These are phyloP conservation scores for Drosophila trichaetosa DNA, from an alignment of 2,888 invertebrate genomes.

Conservation along the genomic window DNA sequence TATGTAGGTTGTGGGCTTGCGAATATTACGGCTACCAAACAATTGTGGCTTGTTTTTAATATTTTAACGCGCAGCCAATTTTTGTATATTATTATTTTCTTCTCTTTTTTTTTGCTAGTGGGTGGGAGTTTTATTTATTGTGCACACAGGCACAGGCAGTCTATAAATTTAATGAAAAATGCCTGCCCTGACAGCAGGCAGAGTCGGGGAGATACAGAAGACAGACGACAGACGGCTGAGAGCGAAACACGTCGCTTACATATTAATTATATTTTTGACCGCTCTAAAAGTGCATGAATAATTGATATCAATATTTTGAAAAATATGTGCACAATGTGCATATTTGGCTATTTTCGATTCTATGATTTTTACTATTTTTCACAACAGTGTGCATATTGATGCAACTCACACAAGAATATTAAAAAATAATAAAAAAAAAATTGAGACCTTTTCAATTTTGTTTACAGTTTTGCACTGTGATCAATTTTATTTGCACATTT, in stretches of 20 bases:
- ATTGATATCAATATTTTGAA: slow-evolving; percentile 60
- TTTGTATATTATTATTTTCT: slow-evolving; percentile 13
- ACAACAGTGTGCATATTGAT: slow-evolving; percentile 52
- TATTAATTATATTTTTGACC: slow-evolving; percentile 72
- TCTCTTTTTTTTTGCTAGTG: not conserved
- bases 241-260: slow-evolving; percentile 39
- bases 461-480: slow-evolving; percentile 31
- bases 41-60: slow-evolving; percentile 56
- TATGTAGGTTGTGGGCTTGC: not conserved
- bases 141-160: slow-evolving; percentile 41
- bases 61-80: slow-evolving; percentile 45
- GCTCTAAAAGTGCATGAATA: slow-evolving; percentile 67
- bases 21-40: slow-evolving; percentile 12
- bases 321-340: slow-evolving; percentile 38
- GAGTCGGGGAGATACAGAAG: slow-evolving; percentile 19
- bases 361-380: not conserved
- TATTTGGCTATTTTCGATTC: slow-evolving; percentile 20
- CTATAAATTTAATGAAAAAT: slow-evolving; percentile 68
- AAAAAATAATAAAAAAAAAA: slow-evolving; percentile 21
- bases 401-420: slow-evolving; percentile 34
- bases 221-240: not conserved
- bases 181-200: slow-evolving; percentile 45
- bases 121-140: slow-evolving; percentile 52
- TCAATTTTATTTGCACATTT: slow-evolving; percentile 38
- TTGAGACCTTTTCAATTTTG: slow-evolving; percentile 31